Evolutionary conservation across 2,797 vertebrate genomes (phyloP), one percentile per base, ranked within the genome.

Genomic region (Tangara arthus): DNA sequence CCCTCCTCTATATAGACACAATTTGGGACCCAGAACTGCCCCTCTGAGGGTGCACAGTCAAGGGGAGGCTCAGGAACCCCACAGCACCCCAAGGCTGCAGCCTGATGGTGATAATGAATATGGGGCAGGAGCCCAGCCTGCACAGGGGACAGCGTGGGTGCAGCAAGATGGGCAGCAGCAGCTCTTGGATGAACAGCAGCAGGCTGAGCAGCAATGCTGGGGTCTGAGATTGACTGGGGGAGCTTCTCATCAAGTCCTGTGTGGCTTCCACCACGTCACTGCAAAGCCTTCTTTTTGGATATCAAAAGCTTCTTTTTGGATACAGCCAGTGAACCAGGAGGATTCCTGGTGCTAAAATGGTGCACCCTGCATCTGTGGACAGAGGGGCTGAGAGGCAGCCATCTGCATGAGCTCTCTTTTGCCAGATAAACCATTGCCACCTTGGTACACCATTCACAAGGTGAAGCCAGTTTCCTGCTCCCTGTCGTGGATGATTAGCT

Each of bases 1-100:
- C 91, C 94, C 66, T 94, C 93, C 55, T 39, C 80, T 95, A 4
- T 64, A 79, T 23, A 94, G 79, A 70, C 37, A 90, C 12, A 44
- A 4, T 87, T 23, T 91, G 47, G 59, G 34, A 80, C 46, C 70
- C 60, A 72, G 75, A 78, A 32, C 46, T 75, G 63, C 23, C 64
- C n/a, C 75, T 87, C 32, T 49, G 87, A 92, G 69, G 32, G 23
- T 52, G 44, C 55, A 57, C 4, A 23, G 24, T 22, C 60, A 68
- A 42, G 11, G 20, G 56, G 28, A 90, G 47, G 44, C 37, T 61
- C 11, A 11, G 68, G 73, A 70, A 30, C 42, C 27, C 53, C 17
- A 3, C 1, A 1, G 69, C n/a, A 57, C 30, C 47, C 41, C 72
- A 50, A 26, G 11, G 32, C 72, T 37, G n/a, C 30, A 37, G 27